Percentiles rank a stretch among this genome's conserved stretches.
Evolutionary conservation across 2,113 vertebrate species (phyloP).

Genomic region (Buteo buteo): DNA sequence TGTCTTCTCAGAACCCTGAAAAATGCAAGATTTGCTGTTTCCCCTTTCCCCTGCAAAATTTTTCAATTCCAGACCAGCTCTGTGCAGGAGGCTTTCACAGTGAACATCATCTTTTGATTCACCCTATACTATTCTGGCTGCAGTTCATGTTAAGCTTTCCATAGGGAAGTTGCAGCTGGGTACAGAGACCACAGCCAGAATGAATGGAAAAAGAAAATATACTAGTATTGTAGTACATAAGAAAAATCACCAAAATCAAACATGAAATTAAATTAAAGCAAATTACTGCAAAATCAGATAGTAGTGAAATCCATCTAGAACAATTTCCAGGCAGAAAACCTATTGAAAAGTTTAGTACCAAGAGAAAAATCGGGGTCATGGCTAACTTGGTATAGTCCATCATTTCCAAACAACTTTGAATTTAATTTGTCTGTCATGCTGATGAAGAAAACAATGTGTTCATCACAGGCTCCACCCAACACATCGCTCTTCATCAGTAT

Average conservation of each 20-base stretch:
- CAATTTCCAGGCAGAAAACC: not conserved
- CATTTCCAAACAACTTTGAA: not conserved
- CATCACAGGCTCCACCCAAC: not conserved
- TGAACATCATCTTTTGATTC: not conserved
- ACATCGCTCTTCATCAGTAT: not conserved
- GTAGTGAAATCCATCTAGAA: not conserved
- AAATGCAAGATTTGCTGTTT: not conserved
- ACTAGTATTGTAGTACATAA: not conserved
- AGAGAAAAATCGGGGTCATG: not conserved
- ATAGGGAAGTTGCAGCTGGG: not conserved
- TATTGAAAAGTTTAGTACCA: not conserved
- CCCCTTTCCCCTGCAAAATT: not conserved
- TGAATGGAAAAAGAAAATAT: not conserved
- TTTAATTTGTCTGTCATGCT: not conserved
- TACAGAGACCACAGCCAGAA: not conserved
- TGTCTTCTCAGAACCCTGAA: not conserved
- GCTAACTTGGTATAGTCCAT: not conserved
- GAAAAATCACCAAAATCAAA: not conserved
- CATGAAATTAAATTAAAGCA: not conserved
- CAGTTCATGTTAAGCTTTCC: not conserved
- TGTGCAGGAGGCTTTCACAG: not conserved
- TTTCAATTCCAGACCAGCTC: not conserved
- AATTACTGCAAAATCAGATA: not conserved
- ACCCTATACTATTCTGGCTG: not conserved
- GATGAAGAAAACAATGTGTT: not conserved